Conservation (phyloP, 2,113 vertebrate species). For the Rhinolophus ferrumequinum region DNA sequence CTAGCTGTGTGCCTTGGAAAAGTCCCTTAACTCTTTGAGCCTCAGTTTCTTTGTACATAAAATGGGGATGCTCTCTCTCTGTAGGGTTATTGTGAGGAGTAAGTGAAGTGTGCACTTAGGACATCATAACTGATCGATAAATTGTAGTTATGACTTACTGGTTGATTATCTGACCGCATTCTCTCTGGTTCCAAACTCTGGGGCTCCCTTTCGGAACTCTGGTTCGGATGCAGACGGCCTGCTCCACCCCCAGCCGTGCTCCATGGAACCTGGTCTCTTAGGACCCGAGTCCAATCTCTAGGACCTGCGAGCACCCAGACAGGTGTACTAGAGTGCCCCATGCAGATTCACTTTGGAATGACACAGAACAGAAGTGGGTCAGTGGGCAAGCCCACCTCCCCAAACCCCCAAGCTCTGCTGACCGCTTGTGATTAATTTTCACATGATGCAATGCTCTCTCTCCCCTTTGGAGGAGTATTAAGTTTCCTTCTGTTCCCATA, state of each 20-base stretch:
- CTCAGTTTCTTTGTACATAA: conserved; percentile 33
- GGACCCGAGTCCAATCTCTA: neutral
- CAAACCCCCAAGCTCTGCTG: conserved; percentile 72
- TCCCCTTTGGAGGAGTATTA: conserved; percentile 77
- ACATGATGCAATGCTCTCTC: conserved; percentile 82
- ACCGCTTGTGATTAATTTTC: conserved; percentile 82
- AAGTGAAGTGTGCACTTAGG: neutral
- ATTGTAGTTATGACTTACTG: neutral
- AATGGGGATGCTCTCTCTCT: neutral
- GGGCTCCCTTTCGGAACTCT: neutral
- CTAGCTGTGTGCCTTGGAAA: neutral
- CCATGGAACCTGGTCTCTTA: neutral
- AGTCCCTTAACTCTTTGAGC: neutral
- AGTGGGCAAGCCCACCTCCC: conserved; percentile 37
- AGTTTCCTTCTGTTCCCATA: conserved; percentile 85
- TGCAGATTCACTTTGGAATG: neutral
- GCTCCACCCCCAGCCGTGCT: neutral
- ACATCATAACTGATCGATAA: neutral
- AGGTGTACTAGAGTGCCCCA: neutral
- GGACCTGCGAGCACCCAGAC: neutral
- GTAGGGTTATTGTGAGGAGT: neutral
- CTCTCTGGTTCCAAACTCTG: neutral
- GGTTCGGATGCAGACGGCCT: neutral
- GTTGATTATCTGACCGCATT: neutral
- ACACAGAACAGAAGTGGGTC: neutral